Percentiles rank a stretch among this genome's conserved stretches.
Evolutionary conservation across 2,113 vertebrate species (phyloP).

Genomic region (Epinephelus lanceolatus): DNA sequence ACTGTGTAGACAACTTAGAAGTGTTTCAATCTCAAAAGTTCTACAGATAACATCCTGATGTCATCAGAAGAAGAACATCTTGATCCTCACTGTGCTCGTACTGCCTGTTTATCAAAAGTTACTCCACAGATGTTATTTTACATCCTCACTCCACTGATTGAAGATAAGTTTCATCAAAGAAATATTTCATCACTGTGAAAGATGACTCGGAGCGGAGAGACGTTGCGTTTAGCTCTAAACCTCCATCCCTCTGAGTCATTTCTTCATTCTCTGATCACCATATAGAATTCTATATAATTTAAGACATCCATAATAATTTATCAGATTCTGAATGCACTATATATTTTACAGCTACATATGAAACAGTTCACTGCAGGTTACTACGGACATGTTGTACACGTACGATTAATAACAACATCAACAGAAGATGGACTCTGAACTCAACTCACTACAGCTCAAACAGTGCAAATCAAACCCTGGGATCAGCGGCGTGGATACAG

Average conservation of each 20-base stretch:
- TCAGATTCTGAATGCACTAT: constrained; percentile 20
- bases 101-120: too few species aligned
- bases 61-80: background rate
- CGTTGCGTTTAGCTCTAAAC: background rate
- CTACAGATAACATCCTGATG: background rate
- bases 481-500: background rate
- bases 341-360: constrained; percentile 25
- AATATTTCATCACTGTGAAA: background rate
- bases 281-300: constrained; percentile 26
- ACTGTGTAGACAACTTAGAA: background rate
- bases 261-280: background rate
- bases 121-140: background rate
- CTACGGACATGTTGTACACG: constrained; percentile 23
- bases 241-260: background rate
- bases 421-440: background rate
- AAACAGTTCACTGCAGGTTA: constrained; percentile 21
- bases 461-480: constrained; percentile 29
- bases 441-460: constrained; percentile 13
- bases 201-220: background rate
- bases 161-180: background rate
- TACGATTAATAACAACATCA: constrained; percentile 3
- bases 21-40: background rate
- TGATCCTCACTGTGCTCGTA: background rate
- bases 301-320: constrained; percentile 28
- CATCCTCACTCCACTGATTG: background rate